Percentiles rank a stretch among this genome's conserved stretches.
Conservation (phyloP, 2,797 vertebrate species). For the Oreortyx pictus region DNA sequence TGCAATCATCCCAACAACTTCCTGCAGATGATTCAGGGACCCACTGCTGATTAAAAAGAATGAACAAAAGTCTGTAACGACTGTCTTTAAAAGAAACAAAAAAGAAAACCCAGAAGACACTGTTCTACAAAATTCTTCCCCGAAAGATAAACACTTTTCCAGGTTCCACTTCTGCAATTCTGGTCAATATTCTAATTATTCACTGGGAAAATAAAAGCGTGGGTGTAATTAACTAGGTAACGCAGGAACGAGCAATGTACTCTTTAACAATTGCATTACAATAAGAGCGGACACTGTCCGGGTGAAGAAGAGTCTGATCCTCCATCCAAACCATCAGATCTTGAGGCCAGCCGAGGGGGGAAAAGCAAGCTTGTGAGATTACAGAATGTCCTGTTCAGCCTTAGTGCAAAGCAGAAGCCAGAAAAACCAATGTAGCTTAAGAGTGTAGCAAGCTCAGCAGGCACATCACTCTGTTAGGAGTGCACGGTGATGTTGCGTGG, state of each 20-base stretch:
- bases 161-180: background rate
- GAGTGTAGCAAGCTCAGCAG: background rate
- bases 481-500: accelerated
- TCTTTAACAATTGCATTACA: background rate
- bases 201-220: background rate
- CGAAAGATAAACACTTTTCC: background rate
- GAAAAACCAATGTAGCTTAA: background rate
- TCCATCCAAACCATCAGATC: background rate
- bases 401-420: background rate
- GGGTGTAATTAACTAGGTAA: background rate
- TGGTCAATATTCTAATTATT: background rate
- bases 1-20: background rate
- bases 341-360: background rate
- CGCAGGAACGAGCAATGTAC: background rate
- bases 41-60: background rate
- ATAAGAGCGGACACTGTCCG: background rate
- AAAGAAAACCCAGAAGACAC: background rate
- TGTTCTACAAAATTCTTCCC: background rate
- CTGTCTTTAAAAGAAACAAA: background rate
- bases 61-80: background rate
- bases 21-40: background rate
- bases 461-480: background rate
- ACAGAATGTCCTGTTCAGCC: background rate
- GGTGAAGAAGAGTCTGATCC: background rate
- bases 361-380: background rate